A percentile compares a stretch with the other conserved stretches of the same genome.
These are phyloP conservation scores for Pocillopora grandis DNA, from an alignment of 92 coral and sea anemone species.

Conservation along the genomic window DNA sequence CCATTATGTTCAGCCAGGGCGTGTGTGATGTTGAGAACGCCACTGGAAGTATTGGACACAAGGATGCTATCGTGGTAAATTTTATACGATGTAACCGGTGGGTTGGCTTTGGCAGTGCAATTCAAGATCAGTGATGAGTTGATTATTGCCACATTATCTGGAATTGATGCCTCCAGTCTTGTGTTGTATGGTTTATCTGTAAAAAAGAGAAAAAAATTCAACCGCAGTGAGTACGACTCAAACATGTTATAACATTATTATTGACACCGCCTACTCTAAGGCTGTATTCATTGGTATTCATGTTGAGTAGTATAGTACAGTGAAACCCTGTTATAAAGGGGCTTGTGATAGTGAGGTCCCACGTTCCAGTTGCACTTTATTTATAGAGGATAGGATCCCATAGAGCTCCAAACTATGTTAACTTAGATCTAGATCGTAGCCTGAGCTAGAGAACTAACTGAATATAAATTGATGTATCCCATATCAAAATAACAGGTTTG, in stretches of 20 bases:
- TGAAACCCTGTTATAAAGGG: neutral
- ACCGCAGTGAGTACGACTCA: neutral
- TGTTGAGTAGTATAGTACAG: neutral
- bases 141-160: conserved; percentile 37
- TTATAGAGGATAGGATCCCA: too few species aligned
- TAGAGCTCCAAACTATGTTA: too few species aligned
- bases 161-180: conserved; percentile 40
- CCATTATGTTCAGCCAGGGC: conserved; percentile 62
- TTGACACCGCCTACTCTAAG: too few species aligned
- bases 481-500: neutral
- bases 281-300: too few species aligned
- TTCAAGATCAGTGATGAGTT: conserved; percentile 51
- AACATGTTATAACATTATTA: too few species aligned
- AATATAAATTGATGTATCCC: too few species aligned
- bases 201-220: neutral
- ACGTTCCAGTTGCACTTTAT: too few species aligned
- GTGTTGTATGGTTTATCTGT: conserved; percentile 73
- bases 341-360: too few species aligned
- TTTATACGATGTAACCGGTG: conserved; percentile 49
- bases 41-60: conserved; percentile 46
- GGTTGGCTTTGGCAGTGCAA: conserved; percentile 65
- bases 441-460: too few species aligned
- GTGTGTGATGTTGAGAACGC: conserved; percentile 61
- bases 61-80: conserved; percentile 53
- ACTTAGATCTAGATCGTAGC: too few species aligned